These are phyloP conservation scores for Rhinichthys osculus DNA, from an alignment of 2,797 vertebrate genomes.

Conservation along the genomic window DNA sequence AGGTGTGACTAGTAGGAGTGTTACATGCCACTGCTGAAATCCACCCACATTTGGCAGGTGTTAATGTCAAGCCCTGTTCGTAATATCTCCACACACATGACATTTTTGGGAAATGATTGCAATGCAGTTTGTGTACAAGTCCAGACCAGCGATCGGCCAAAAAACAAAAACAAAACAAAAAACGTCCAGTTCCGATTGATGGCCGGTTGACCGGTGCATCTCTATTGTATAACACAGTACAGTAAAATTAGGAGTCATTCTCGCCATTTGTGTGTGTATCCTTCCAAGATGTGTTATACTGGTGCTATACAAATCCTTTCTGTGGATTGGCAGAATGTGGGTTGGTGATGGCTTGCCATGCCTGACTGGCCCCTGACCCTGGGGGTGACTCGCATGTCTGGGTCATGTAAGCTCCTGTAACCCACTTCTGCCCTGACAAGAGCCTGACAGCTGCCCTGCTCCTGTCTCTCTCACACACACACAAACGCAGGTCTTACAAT, in stretches of 20 bases:
- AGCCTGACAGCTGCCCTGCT: slow-evolving; percentile 79
- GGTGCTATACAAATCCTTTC: slow-evolving; percentile 62
- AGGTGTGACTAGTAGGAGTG: too few relatives aligned
- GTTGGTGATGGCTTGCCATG: slow-evolving; percentile 68
- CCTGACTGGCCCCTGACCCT: slow-evolving; percentile 89
- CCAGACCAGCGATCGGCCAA: not conserved
- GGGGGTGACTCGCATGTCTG: slow-evolving; percentile 85
- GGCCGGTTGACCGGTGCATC: not conserved
- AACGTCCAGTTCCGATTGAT: too few relatives aligned
- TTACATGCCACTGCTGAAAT: too few relatives aligned
- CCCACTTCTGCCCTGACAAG: slow-evolving; percentile 79
- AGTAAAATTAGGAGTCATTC: slow-evolving; percentile 19
- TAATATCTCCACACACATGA: not conserved
- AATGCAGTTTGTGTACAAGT: too few relatives aligned
- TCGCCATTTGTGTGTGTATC: slow-evolving; percentile 24
- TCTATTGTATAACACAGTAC: not conserved
- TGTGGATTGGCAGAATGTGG: slow-evolving; percentile 57
- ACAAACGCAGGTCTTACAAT: slow-evolving; percentile 30
- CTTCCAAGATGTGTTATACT: slow-evolving; percentile 42
- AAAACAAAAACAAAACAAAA: too few relatives aligned
- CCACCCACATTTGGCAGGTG: too few relatives aligned
- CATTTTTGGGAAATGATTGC: not conserved
- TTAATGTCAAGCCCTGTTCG: too few relatives aligned
- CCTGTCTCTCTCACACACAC: slow-evolving; percentile 67
- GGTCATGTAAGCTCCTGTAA: slow-evolving; percentile 78